Conservation (phyloP, 23 tunicate genomes). For the Botrylloides violaceus region DNA sequence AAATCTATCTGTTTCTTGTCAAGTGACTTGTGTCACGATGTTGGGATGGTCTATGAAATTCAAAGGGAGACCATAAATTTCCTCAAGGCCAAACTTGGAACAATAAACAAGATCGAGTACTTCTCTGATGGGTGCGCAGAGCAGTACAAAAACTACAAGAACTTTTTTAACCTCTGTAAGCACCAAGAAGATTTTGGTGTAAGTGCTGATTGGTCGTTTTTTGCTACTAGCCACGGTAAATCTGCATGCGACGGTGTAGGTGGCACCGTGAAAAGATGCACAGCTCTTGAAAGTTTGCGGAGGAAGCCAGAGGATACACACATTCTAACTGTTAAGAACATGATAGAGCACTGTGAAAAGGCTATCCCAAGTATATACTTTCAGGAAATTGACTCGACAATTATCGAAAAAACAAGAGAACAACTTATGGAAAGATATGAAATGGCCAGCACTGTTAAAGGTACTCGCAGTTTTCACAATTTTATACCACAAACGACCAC, state of each 20-base stretch:
- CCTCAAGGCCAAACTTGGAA: conserved; percentile 15
- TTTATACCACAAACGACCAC: too few species aligned
- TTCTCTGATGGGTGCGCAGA: conserved; percentile 46
- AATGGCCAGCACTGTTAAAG: neutral
- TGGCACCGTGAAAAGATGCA: neutral
- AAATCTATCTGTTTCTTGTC: conserved; percentile 24
- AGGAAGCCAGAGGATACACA: neutral
- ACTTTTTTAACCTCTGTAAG: conserved; percentile 29
- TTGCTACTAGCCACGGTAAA: conserved; percentile 42
- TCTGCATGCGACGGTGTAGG: neutral
- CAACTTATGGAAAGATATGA: too few species aligned
- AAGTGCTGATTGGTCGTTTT: conserved; percentile 28
- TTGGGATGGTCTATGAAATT: conserved; percentile 23
- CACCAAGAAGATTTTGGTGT: conserved; percentile 32
- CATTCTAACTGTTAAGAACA: neutral
- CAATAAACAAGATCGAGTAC: conserved; percentile 15
- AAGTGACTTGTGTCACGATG: conserved; percentile 33
- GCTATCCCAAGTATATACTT: neutral
- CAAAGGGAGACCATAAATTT: conserved; percentile 25
- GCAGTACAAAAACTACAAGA: conserved; percentile 41
- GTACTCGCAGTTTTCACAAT: neutral
- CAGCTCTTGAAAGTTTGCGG: neutral
- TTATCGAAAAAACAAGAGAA: too few species aligned
- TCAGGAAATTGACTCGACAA: too few species aligned
- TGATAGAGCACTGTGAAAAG: neutral